Evolutionary conservation across 92 coral and sea anemone species (phyloP), one percentile per base, ranked within the genome.

Genomic region (Epizoanthus fatuus): DNA sequence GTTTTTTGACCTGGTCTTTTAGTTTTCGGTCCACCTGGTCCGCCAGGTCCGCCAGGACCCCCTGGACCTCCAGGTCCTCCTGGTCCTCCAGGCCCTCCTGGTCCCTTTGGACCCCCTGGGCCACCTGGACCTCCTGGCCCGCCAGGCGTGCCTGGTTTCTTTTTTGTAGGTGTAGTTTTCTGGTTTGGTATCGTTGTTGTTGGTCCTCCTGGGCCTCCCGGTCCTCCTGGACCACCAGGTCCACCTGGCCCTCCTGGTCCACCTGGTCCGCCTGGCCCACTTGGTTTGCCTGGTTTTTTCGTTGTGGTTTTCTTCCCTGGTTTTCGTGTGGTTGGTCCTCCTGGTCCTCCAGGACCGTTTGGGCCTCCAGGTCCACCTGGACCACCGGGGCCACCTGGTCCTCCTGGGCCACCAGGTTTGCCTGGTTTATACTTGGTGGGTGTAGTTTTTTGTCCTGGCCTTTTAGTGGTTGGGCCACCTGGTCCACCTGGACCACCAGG

Each of bases 41-140:
- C 65, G 16, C 64, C 49, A 20, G 88, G 84, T 12, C 81, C 81
- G 1, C 93, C 91, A 54, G 90, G 92, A 22, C 81, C 93, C 3
- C 96, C 96, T 10, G 96, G 96, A 12, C 96, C 93, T 4, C 92
- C 92, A 0, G 96, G 98, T 13, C 93, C 93, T 2, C 96, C 96
- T 10, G 96, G 96, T 16, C 96, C 93, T 4, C 92, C 92, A 2
- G 96, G 98, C 7, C 93, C 90, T 5, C 92, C 93, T 38, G 98
- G 98, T 0, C 93, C 97, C 17, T 89, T 92, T 10, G 98, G 96
- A 0, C 90, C 93, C 29, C 90, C 91, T 22, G 98, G 96, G 19
- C 95, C 95, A 0, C 87, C 89, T 37, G 95, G 90, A 22, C 70
- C 63, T 29, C 42, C 64, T 42, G 91, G 91, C 4, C 95, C 95